Conservation (phyloP, 2,113 vertebrate genomes). For the Tretioscincus oriximinensis region DNA sequence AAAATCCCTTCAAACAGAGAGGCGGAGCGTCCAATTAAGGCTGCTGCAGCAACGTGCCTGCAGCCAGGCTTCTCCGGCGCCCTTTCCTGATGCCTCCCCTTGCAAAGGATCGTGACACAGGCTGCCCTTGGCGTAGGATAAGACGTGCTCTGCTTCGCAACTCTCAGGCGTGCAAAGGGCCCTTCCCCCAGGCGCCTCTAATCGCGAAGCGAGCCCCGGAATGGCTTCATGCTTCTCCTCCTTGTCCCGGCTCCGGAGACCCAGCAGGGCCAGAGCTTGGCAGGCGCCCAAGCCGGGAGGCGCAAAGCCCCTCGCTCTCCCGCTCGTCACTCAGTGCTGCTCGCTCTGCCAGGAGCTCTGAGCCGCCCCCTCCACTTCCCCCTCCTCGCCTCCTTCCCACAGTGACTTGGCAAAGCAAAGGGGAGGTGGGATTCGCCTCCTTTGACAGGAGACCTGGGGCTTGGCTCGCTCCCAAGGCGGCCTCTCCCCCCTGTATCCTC, state of each 20-base stretch:
- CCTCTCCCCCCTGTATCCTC: conserved; percentile 3
- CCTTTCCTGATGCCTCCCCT: not conserved
- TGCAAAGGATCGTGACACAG: not conserved
- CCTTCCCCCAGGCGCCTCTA: not conserved
- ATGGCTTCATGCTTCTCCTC: not conserved
- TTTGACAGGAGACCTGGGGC: not conserved
- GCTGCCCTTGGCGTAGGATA: not conserved
- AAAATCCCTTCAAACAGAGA: no score
- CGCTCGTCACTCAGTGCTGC: not conserved
- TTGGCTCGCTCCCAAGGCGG: not conserved
- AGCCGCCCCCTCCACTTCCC: not conserved
- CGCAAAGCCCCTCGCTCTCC: not conserved
- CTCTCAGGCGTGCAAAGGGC: no score
- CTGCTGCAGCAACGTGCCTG: no score
- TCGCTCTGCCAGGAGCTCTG: no score
- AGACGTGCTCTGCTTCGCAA: not conserved
- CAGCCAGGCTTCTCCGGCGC: not conserved
- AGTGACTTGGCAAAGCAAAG: not conserved
- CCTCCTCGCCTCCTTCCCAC: not conserved
- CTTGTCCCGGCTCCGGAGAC: not conserved
- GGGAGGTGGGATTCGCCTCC: not conserved
- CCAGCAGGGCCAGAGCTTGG: not conserved
- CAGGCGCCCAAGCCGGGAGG: not conserved
- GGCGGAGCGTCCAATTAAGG: no score
- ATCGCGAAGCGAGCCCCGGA: not conserved